Evolutionary conservation across 2,113 vertebrate species (phyloP).

Genomic region (Xyrauchen texanus): DNA sequence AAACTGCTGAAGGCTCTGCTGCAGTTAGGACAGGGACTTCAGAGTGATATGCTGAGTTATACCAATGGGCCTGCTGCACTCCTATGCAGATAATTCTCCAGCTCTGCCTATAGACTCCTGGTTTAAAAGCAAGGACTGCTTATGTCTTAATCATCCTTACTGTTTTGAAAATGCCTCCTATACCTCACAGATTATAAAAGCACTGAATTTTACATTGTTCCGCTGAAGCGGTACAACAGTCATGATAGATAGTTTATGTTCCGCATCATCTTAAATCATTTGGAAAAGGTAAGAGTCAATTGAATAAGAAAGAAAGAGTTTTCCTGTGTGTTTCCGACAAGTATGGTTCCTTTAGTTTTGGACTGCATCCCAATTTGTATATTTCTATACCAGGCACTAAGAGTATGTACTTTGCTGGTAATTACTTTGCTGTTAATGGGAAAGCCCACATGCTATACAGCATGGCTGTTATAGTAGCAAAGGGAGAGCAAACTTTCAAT

Average conservation of each 20-base stretch:
- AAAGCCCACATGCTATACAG: no score
- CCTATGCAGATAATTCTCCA: slow-evolving; percentile 39
- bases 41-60: slow-evolving; percentile 13
- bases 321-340: no score
- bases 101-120: slow-evolving; percentile 15
- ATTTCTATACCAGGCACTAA: no score
- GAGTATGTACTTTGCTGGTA: no score
- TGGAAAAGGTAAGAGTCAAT: no score
- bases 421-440: no score
- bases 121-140: neutral
- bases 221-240: slow-evolving; percentile 11
- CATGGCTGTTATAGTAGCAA: no score
- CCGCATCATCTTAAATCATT: neutral
- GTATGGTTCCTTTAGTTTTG: no score
- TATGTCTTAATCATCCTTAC: slow-evolving; percentile 17
- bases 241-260: neutral
- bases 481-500: no score
- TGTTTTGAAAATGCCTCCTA: slow-evolving; percentile 6
- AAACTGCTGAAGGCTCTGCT: slow-evolving; percentile 25
- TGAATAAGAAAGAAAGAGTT: no score
- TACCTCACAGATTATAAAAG: neutral
- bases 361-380: no score
- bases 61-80: neutral
- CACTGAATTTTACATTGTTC: neutral
- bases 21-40: neutral